These are phyloP conservation scores for Electrona antarctica DNA, from an alignment of 2,113 vertebrate species.

Conservation along the genomic window DNA sequence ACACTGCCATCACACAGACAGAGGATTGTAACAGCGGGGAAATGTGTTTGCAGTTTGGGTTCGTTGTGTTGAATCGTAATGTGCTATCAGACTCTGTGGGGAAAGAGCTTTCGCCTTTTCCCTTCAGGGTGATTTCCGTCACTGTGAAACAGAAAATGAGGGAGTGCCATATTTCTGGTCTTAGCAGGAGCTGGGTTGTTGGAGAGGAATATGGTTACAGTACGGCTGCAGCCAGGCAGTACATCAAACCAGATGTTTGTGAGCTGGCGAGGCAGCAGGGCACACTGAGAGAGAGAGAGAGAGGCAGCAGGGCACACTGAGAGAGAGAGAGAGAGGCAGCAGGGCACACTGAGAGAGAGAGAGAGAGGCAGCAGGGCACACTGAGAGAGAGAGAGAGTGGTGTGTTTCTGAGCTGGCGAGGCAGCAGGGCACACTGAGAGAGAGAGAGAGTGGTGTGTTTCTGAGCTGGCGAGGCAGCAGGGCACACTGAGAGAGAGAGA, in stretches of 20 bases:
- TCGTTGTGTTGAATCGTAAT: conserved; percentile 74
- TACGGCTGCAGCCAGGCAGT: conserved; percentile 36
- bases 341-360: not conserved
- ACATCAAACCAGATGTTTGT: conserved; percentile 48
- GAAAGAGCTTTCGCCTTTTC: conserved; percentile 55
- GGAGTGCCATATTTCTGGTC: conserved; percentile 64
- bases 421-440: too few relatives aligned
- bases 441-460: not conserved
- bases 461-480: too few relatives aligned
- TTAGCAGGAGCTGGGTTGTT: conserved; percentile 62
- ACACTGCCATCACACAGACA: conserved; percentile 64
- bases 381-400: not conserved
- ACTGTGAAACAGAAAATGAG: conserved; percentile 65
- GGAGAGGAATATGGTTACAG: conserved; percentile 61
- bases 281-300: not conserved
- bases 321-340: not conserved
- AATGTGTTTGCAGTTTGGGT: conserved; percentile 76
- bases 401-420: too few relatives aligned
- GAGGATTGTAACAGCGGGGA: conserved; percentile 68
- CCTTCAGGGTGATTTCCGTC: conserved; percentile 69
- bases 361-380: not conserved
- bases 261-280: too few relatives aligned
- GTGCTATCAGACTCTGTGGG: conserved; percentile 66
- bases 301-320: too few relatives aligned
- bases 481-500: not conserved